These are phyloP conservation scores for Lymantria dispar DNA, from an alignment of 2,888 invertebrate species.

Conservation along the genomic window DNA sequence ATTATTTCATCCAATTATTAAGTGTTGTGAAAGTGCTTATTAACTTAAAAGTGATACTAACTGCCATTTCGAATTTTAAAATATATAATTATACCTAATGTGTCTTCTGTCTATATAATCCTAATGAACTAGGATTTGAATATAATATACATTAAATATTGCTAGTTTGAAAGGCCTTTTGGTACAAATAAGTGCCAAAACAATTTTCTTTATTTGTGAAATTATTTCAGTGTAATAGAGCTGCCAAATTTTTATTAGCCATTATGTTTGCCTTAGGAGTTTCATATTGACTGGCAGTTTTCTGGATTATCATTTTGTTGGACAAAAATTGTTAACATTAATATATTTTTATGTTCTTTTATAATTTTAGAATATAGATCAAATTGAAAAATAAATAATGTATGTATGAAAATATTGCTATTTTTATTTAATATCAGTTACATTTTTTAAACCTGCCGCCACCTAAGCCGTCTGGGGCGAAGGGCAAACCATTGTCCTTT, in stretches of 20 bases:
- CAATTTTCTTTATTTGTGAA: constrained; percentile 4
- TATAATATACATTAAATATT: constrained; percentile 3
- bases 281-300: constrained; percentile 10
- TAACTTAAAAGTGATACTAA: constrained; percentile 61
- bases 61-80: constrained; percentile 60
- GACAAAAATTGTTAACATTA: constrained; percentile 27
- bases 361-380: constrained; percentile 42
- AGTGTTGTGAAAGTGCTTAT: constrained; percentile 44
- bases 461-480: too few species aligned
- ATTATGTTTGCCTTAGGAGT: neutral
- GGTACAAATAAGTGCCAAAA: constrained; percentile 16
- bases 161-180: constrained; percentile 9
- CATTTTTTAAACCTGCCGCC: too few species aligned
- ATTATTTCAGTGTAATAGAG: constrained; percentile 19
- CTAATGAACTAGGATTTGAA: constrained; percentile 12
- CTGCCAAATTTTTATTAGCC: constrained; percentile 42
- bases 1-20: constrained; percentile 21
- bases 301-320: constrained; percentile 13
- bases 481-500: too few species aligned
- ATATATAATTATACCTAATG: constrained; percentile 23
- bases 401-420: neutral
- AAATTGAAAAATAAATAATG: constrained; percentile 47
- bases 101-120: constrained; percentile 27
- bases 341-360: constrained; percentile 27
- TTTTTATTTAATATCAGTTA: neutral